Conservation (phyloP, 1,140 invertebrate genomes). For the Drosophila erecta region DNA sequence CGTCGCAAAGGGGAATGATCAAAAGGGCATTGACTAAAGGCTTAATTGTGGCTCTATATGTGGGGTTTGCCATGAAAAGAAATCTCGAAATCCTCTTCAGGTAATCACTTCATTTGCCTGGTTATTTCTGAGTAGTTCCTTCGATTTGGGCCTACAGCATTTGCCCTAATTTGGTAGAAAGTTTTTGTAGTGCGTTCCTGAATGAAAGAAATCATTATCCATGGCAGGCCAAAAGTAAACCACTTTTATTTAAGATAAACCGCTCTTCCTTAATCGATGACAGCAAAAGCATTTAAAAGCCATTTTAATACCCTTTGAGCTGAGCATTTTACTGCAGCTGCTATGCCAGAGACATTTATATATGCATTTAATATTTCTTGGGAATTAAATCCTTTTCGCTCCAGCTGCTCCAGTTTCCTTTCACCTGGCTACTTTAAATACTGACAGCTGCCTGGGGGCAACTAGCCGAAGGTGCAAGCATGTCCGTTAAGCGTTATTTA, state of each 20-base stretch:
- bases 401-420: constrained; percentile 4
- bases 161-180: constrained; percentile 6
- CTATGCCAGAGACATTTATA: background rate
- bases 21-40: constrained; percentile 24
- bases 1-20: constrained; percentile 11
- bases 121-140: constrained; percentile 25
- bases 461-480: constrained; percentile 36
- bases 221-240: background rate
- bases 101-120: constrained; percentile 36
- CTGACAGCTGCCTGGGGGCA: constrained; percentile 37
- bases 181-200: constrained; percentile 11
- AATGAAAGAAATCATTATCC: background rate
- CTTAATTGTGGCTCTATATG: constrained; percentile 29
- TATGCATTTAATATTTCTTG: constrained; percentile 7
- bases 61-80: constrained; percentile 29
- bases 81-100: constrained; percentile 23
- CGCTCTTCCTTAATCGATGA: background rate
- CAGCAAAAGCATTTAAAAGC: background rate
- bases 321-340: background rate
- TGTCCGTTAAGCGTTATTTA: constrained; percentile 41
- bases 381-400: constrained; percentile 21
- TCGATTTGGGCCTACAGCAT: constrained; percentile 14
- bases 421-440: constrained; percentile 16
- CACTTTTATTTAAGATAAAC: background rate
- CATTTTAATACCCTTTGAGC: background rate